phyloP scores from a whole-genome alignment of 2,797 vertebrate genomes.

The Tapera naevia region DNA sequence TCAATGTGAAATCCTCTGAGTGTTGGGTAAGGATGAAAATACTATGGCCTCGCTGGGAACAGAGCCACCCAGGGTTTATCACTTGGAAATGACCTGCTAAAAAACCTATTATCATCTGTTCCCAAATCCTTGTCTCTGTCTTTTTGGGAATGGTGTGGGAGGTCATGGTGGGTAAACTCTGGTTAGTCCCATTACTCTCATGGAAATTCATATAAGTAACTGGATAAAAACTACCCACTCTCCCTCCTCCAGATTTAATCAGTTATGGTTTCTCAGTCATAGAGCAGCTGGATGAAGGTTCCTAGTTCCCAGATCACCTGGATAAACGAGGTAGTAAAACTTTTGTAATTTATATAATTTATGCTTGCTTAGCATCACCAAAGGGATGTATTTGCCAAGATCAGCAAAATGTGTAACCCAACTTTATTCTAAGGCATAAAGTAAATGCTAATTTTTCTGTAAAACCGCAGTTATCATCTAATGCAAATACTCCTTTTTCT shows the following conservation, averaged over 20 bases:
- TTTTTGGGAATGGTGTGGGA: not conserved
- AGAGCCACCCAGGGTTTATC: not conserved
- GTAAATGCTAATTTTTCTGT: not conserved
- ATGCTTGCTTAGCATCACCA: not conserved
- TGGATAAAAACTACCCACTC: not conserved
- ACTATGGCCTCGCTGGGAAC: not conserved
- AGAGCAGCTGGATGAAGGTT: not conserved
- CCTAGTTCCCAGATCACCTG: not conserved
- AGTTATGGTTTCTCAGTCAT: not conserved
- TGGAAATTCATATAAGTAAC: not conserved
- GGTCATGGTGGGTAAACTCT: not conserved
- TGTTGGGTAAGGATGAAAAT: not conserved
- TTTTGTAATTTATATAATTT: not conserved
- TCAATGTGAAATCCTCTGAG: not conserved
- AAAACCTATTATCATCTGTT: not conserved
- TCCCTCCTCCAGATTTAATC: not conserved
- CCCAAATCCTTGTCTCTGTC: not conserved
- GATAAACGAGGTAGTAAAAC: not conserved
- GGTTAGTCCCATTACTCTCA: not conserved
- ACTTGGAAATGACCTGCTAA: not conserved
- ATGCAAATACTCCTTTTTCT: not conserved
- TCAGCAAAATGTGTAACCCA: not conserved
- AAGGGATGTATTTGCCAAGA: not conserved
- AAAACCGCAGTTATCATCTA: not conserved
- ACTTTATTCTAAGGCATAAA: not conserved